Evolutionary conservation across 2,888 invertebrate genomes (phyloP).

Genomic region (Chymomyza procnemis): DNA sequence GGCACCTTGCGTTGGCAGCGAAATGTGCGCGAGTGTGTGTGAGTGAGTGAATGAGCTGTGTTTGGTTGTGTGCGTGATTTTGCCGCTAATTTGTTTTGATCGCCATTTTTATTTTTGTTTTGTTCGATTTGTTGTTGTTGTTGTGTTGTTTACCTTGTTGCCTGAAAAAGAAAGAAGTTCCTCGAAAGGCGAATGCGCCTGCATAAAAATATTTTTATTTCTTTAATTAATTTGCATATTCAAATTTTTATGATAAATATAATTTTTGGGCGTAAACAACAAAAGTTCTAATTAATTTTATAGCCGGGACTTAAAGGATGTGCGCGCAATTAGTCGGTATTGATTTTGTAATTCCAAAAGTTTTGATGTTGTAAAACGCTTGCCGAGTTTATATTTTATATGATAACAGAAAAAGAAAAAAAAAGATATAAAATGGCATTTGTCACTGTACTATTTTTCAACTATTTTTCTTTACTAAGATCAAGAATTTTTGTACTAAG

Average conservation of each 20-base stretch:
- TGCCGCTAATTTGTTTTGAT: constrained; percentile 54
- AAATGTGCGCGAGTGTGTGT: constrained; percentile 24
- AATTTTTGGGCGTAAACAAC: background rate
- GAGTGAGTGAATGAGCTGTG: background rate
- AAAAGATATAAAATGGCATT: too few species aligned
- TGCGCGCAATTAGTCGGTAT: background rate
- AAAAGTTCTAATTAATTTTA: background rate
- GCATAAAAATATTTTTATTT: background rate
- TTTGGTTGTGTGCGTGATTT: constrained; percentile 7
- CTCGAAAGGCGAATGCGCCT: background rate
- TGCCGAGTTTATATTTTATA: too few species aligned
- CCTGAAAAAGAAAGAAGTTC: background rate
- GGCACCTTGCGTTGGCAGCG: constrained; percentile 8
- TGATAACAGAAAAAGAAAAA: too few species aligned
- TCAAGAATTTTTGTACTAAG: too few species aligned
- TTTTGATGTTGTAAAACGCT: background rate
- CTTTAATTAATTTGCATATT: background rate
- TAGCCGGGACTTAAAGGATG: background rate
- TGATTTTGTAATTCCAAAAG: background rate
- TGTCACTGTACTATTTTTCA: too few species aligned
- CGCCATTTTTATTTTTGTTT: constrained; percentile 46
- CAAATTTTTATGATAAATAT: background rate
- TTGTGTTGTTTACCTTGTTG: background rate
- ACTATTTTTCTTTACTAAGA: too few species aligned
- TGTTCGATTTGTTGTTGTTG: background rate